Evolutionary conservation across 2,888 invertebrate genomes (phyloP).

Genomic region (Hypena proboscidalis): DNA sequence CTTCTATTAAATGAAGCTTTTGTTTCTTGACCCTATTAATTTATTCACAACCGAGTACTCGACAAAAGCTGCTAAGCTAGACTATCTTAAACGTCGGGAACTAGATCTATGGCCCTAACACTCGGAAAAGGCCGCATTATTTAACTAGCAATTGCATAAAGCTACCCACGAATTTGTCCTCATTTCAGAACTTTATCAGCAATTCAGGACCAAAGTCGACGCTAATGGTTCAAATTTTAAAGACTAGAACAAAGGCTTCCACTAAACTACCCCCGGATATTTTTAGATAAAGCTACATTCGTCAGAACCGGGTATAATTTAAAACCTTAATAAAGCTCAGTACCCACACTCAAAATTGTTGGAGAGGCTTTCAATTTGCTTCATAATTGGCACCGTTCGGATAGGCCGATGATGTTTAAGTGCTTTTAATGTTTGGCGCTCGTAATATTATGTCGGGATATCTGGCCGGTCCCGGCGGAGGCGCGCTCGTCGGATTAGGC

Average conservation of each 20-base stretch:
- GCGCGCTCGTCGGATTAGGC: slow-evolving; percentile 72
- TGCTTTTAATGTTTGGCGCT: slow-evolving; percentile 72
- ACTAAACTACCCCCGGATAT: slow-evolving; percentile 31
- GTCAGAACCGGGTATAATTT: slow-evolving; percentile 46
- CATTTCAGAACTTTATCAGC: slow-evolving; percentile 40
- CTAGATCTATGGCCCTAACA: slow-evolving; percentile 34
- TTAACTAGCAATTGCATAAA: slow-evolving; percentile 44
- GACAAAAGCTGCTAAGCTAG: slow-evolving; percentile 17
- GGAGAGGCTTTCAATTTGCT: slow-evolving; percentile 68
- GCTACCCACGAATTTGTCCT: slow-evolving; percentile 41
- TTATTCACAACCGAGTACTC: slow-evolving; percentile 1
- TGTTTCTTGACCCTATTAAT: slow-evolving; percentile 19
- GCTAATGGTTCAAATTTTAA: slow-evolving; percentile 36
- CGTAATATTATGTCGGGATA: slow-evolving; percentile 70
- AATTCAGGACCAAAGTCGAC: slow-evolving; percentile 48
- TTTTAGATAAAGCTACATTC: slow-evolving; percentile 41
- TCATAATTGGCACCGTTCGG: slow-evolving; percentile 69
- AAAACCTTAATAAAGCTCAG: slow-evolving; percentile 60
- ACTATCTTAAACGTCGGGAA: slow-evolving; percentile 11
- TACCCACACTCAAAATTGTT: slow-evolving; percentile 55
- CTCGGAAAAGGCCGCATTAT: slow-evolving; percentile 43
- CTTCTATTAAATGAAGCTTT: slow-evolving; percentile 15
- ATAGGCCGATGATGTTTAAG: slow-evolving; percentile 71
- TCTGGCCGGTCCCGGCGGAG: slow-evolving; percentile 72
- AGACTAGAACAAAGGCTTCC: slow-evolving; percentile 38